Evolutionary conservation across 2,797 vertebrate species (phyloP), one percentile per base, ranked within the genome.

Genomic region (Cichlasoma orientale): DNA sequence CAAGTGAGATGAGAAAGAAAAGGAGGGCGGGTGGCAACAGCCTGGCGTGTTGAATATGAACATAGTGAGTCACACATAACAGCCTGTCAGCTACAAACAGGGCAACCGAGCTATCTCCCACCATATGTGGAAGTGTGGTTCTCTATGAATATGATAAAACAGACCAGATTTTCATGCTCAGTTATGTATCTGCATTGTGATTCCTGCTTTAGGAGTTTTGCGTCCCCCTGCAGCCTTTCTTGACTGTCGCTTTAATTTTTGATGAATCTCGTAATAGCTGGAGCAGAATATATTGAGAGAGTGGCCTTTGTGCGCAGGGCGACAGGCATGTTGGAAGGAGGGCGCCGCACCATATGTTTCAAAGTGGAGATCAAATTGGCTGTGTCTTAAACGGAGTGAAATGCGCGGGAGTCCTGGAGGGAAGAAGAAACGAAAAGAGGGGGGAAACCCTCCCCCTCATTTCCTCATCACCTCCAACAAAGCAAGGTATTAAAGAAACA

Each of bases 401-500:
- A 82, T 84, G 52, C 73, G 69, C n/a, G 4, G 31, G 63, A 82
- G 80, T 79, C 84, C 88, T 74, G 76, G 86, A 88, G 82, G 86
- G 76, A 82, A 86, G 75, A 87, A 75, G 59, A 83, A 82, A 82
- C 79, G 10, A 73, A 82, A 56, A 68, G 21, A 27, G 82, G 21
- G 61, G 44, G 54, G 52, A 56, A 79, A 12, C 33, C 50, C 79
- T 74, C 86, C 81, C 74, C 31, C 79, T 75, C 59, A 56, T 90
- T 91, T 88, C 81, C 86, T 90, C 83, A 86, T 92, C 84, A 92
- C 87, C 84, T 88, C 88, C 82, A 84, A 91, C 90, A 95, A 93
- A 91, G 90, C 75, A 83, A 86, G 86, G 89, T 90, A 92, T 95
- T 94, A 94, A 92, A 95, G 90, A 90, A 94, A 92, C 94, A 95